phyloP scores from a whole-genome alignment of 2,113 vertebrate genomes.

The Seriola quinqueradiata region DNA sequence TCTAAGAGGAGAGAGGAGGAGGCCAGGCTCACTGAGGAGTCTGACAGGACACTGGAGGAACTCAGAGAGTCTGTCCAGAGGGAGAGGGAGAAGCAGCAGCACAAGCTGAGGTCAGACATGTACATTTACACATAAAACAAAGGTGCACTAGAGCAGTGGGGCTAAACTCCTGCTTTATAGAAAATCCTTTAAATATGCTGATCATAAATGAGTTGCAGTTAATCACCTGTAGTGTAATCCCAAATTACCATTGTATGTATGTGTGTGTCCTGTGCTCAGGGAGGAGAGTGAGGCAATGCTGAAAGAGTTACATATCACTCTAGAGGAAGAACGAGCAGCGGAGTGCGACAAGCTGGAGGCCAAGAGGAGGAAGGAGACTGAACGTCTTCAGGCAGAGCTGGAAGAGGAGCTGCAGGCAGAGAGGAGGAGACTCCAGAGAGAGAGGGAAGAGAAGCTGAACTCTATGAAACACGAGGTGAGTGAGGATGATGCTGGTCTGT shows the following conservation, averaged over 20 bases:
- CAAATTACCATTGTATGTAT: neutral
- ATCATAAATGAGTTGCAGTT: neutral
- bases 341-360: conserved; percentile 80
- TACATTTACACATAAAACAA: neutral
- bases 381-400: conserved; percentile 79
- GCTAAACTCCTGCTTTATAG: neutral
- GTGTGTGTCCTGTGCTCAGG: conserved; percentile 73
- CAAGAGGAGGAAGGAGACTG: conserved; percentile 67
- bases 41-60: conserved; percentile 66
- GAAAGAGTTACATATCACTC: conserved; percentile 71
- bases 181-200: neutral
- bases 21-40: conserved; percentile 78
- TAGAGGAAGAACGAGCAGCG: conserved; percentile 70
- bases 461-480: conserved; percentile 85
- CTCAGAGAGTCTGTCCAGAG: conserved; percentile 73
- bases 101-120: conserved; percentile 84
- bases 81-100: conserved; percentile 74
- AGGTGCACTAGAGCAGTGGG: neutral
- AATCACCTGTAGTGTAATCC: neutral
- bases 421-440: conserved; percentile 67
- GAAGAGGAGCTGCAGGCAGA: conserved; percentile 79
- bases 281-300: conserved; percentile 82
- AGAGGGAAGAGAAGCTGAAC: conserved; percentile 79
- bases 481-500: neutral
- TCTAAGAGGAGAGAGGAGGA: conserved; percentile 82